Base-by-base conservation (phyloP, 2,888 invertebrate genomes). In the Megamerina dolium region DNA sequence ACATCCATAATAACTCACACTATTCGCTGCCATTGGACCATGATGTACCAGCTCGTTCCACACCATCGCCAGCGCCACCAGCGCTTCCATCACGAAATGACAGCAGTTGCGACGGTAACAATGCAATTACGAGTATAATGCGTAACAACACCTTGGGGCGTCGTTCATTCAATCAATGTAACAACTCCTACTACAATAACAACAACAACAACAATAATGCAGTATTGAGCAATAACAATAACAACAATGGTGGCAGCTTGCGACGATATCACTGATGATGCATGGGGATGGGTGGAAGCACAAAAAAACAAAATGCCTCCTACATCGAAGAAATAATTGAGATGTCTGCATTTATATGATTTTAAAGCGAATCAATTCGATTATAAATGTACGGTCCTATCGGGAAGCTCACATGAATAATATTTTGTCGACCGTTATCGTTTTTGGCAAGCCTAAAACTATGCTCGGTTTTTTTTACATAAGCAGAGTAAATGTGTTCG, bases 21-120 rank as follows among this genome's bases (percentile, higher is more conserved):
- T 70, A 70, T 40, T 70, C 70, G 42, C 51, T 70, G 52, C 70
- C 70, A 12, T 37, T 70, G 38, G 70, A 70, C 50, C 67, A 69
- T 18, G 66, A 68, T 39, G 49, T 65, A 54, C 64, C 64, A 9
- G 63, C 63, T 14, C 64, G 60, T 40, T 61, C 64, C 13, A 62
- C 68, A 3, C 66, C 68, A 4, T 65, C 70, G 13, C 70, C 70
- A 13, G 48, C 55, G 17, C 55, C 55, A n/a, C 63, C 63, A 13
- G 70, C 69, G 17, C 37, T 71, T 49, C 70, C 71, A 9, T 48
- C 68, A 46, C 66, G 70, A 31, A 71, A 70, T 36, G n/a, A n/a
- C n/a, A 62, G 62, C 9, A 61, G 59, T 37, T 58, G 60, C 26
- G 52, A 52, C 23, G 43, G 40, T 14, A 31, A 34, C 17, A 51